Evolutionary conservation across 37 sponge, comb jelly and placozoan species (phyloP), one percentile per base, ranked within the genome.

Genomic region (Aplysina aerophoba): DNA sequence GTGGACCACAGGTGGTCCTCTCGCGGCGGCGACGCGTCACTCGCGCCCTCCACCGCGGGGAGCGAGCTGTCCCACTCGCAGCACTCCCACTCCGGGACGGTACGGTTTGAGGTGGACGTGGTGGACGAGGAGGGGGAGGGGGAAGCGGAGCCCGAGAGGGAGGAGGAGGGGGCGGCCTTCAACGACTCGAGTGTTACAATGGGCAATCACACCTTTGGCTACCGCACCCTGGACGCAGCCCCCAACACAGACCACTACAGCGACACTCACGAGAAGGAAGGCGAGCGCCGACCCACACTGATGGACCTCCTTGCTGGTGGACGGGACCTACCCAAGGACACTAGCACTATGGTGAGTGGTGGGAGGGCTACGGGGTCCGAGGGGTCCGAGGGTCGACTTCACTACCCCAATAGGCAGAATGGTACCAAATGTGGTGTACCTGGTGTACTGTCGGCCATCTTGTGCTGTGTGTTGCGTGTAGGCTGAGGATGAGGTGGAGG

Each of bases 181-280:
- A 39, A 36, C 11, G 31, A 60, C 27, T 21, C 14, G 0, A 44
- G 50, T 44, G 8, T 44, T 44, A 72, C 75, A 14, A 39, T 77
- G 38, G 80, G 84, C 22, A 77, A 80, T 55, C 41, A 68, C 57
- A 88, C 57, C n/a, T 54, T 87, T 68, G 85, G 85, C 33, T 89
- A 93, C 85, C 72, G 77, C 59, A 94, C 95, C 4, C 74, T 89
- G 11, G 95, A 94, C 53, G 92, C 90, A 14, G 88, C 92, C 6
- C 95, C 95, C 21, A 91, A 69, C 84, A 89, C 92, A 0, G 72
- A 84, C 20, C 85, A 90, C 75, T 94, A 94, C 80, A 83, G 90
- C 0, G 71, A 22, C 58, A 77, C n/a, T 0, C 82, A 81, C 35
- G 63, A 59, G 15, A 44, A 40, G 25, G 87, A 77, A 0, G 56